Evolutionary conservation across 2,113 vertebrate species (phyloP).

Genomic region (Felis catus): F.catus_Fca126_mat1.0 CM031426.1:4165001-4165500

Average conservation of each 20-base stretch:
- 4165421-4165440: neutral
- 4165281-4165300: accelerated
- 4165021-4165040: slow-evolving; percentile 45
- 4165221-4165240: too few relatives aligned
- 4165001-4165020: neutral
- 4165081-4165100: neutral
- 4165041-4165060: slow-evolving; percentile 64
- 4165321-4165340: too few relatives aligned
- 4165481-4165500: neutral
- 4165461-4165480: neutral
- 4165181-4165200: slow-evolving; percentile 71
- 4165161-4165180: slow-evolving; percentile 65
- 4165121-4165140: slow-evolving; percentile 72
- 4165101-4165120: slow-evolving; percentile 50
- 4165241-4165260: neutral
- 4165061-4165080: slow-evolving; percentile 29
- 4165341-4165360: neutral
- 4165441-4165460: neutral
- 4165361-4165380: neutral
- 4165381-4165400: neutral
- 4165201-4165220: slow-evolving; percentile 72
- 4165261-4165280: accelerated
- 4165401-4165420: neutral
- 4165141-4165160: slow-evolving; percentile 10
- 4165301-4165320: neutral